These are phyloP conservation scores for Linepithema humile DNA, from an alignment of 1,140 invertebrate genomes.

Conservation along the genomic window DNA sequence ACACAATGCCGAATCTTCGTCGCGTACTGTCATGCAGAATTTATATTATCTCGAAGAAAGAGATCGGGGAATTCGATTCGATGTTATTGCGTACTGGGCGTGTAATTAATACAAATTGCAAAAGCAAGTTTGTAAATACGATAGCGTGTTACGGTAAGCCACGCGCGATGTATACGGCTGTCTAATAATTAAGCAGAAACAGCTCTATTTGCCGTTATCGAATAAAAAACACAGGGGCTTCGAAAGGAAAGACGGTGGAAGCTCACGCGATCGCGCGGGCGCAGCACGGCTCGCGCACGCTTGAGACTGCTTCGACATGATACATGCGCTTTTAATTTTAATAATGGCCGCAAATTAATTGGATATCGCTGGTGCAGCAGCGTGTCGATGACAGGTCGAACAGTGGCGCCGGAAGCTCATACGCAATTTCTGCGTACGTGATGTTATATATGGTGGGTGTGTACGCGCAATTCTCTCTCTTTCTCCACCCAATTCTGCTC, in stretches of 20 bases:
- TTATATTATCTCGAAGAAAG: background rate
- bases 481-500: background rate
- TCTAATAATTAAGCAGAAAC: conserved; percentile 46
- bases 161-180: background rate
- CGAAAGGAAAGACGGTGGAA: conserved; percentile 31
- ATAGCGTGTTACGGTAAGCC: conserved; percentile 10
- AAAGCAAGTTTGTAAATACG: conserved; percentile 2
- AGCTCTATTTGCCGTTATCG: conserved; percentile 36
- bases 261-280: conserved; percentile 35
- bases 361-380: conserved; percentile 69
- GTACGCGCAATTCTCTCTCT: conserved; percentile 5
- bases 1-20: background rate
- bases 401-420: conserved; percentile 48
- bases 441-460: background rate
- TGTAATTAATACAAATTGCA: conserved; percentile 25
- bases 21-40: background rate
- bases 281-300: background rate
- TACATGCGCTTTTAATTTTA: conserved; percentile 71
- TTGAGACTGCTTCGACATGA: conserved; percentile 49
- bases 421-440: conserved; percentile 62
- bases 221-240: conserved; percentile 21
- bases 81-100: background rate
- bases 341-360: conserved; percentile 76
- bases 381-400: conserved; percentile 75
- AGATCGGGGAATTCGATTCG: conserved; percentile 39